Conservation (phyloP, 2,113 vertebrate genomes). For the Phylloscopus whistleri region DNA sequence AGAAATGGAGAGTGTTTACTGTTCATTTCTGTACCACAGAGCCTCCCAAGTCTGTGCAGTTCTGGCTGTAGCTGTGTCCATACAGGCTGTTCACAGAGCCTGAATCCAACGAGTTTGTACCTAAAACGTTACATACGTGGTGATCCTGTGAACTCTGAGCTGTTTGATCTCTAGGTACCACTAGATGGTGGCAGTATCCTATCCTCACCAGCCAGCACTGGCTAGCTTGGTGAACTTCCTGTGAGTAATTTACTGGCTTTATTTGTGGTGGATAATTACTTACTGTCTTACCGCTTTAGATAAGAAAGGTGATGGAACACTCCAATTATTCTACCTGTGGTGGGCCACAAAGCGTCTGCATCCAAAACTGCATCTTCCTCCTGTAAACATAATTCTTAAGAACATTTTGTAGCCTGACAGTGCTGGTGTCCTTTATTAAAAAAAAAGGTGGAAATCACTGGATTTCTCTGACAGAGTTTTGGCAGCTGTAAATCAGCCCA, state of each 20-base stretch:
- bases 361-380: not conserved
- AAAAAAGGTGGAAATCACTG: not conserved
- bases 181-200: slow-evolving; percentile 41
- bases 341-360: not conserved
- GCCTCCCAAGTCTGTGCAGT: not conserved
- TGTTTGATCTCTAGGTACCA: not conserved
- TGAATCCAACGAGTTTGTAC: not conserved
- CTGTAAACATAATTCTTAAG: not conserved
- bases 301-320: not conserved
- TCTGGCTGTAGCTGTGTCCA: not conserved
- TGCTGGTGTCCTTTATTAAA: not conserved
- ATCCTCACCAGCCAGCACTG: not conserved
- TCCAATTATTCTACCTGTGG: not conserved
- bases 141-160: not conserved
- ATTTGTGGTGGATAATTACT: not conserved
- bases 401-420: not conserved
- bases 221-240: not conserved
- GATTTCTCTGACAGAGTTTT: not conserved
- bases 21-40: not conserved
- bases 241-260: not conserved
- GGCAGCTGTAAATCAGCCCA: not conserved
- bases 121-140: fast-evolving
- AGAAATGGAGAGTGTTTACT: not conserved
- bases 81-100: not conserved
- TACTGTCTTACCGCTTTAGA: not conserved